Base-by-base conservation (phyloP, 2,888 invertebrate species). In the Ariolimax columbianus region DNA sequence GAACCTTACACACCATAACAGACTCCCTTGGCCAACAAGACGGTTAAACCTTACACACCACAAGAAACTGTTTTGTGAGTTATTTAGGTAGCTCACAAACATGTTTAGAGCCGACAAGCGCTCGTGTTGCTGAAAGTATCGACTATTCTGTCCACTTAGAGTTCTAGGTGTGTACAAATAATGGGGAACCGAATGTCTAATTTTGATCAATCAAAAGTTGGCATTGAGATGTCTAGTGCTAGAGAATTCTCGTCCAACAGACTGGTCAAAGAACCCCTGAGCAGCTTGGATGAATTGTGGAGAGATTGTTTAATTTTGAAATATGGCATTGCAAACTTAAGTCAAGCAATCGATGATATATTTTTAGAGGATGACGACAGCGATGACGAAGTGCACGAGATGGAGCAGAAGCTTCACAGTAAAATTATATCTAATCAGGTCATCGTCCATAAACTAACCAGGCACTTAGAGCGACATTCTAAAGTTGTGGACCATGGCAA, bases 301-400 rank as follows among this genome's bases (percentile, higher is more conserved):
- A 26, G 17, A 33, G 83, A 83, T 23, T 83, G 83, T 40, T 9
- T 55, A n/a, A 55, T 40, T 14, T 51, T 83, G 38, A 43, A 70
- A 38, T 47, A 40, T 1, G 78, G 68, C 3, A 33, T 33, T 40
- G 33, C 68, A 40, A 36, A 19, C 30, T 33, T 83, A 51, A 30
- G 78, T n/a, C 23, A 55, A 19, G 77, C 83, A 26, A 78, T 83
- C 11, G 83, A 77, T 66, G 83, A 78, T 30, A 51, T 81, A 33
- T 81, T 81, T 43, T 3, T 75, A 17, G 80, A 80, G 33, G 47
- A 66, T 19, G 82, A 40, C 0, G 47, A 30, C 19, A 17, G 17
- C 19, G 43, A 66, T 14, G 77, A 66, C 1, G 40, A 38, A 19
- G 33, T 63, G 11, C 3, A 36, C 14, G 59, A 63, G 43, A 55